A percentile compares a stretch with the other conserved stretches of the same genome.
These are phyloP conservation scores for Papilio gigon DNA, from an alignment of 2,888 invertebrate species.

Conservation along the genomic window DNA sequence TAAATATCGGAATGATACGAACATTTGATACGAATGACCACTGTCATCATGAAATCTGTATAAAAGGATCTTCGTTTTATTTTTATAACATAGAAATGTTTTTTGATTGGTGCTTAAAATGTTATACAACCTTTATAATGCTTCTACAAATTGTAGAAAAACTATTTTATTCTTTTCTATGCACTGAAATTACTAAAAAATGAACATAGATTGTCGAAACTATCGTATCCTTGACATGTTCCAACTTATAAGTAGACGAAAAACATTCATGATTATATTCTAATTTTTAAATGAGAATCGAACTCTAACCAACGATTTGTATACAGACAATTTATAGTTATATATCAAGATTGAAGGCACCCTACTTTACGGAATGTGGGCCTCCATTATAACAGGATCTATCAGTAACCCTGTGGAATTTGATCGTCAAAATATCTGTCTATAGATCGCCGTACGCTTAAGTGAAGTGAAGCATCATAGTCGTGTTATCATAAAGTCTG, in stretches of 20 bases:
- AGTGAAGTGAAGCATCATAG: slow-evolving; percentile 21
- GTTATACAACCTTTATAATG: not conserved
- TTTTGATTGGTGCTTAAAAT: too few relatives aligned
- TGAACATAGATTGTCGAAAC: too few relatives aligned
- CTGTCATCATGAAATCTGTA: too few relatives aligned
- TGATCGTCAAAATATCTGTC: slow-evolving; percentile 30
- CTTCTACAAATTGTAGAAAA: not conserved
- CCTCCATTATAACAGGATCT: slow-evolving; percentile 26
- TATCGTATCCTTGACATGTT: too few relatives aligned
- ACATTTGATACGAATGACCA: too few relatives aligned
- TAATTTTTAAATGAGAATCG: not conserved
- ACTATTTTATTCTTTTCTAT: too few relatives aligned
- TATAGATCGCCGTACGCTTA: slow-evolving; percentile 10
- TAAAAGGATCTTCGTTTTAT: too few relatives aligned
- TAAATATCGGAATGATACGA: too few relatives aligned
- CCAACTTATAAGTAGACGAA: not conserved
- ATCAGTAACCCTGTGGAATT: slow-evolving; percentile 24
- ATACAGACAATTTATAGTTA: slow-evolving; percentile 19
- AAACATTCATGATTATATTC: not conserved
- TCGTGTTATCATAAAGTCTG: not conserved
- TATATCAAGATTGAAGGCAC: not conserved
- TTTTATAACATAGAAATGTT: too few relatives aligned
- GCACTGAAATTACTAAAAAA: too few relatives aligned
- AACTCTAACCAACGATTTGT: not conserved
- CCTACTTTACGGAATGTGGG: slow-evolving; percentile 34